Percentiles rank a stretch among this genome's conserved stretches.
phyloP scores from a whole-genome alignment of 2,797 vertebrate species.

The Heterohyrax brucei region DNA sequence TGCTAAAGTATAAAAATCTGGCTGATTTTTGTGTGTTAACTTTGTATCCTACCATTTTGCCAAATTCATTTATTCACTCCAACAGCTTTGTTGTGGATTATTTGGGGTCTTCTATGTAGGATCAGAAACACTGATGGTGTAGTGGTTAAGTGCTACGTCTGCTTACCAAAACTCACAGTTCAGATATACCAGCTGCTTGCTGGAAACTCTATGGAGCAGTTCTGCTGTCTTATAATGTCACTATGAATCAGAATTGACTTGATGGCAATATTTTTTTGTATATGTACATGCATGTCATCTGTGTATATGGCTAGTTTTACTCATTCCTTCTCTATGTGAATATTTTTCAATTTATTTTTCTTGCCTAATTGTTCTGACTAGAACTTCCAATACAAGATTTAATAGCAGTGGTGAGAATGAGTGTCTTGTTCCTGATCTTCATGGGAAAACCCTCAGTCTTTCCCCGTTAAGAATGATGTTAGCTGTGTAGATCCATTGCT shows the following conservation, averaged over 20 bases:
- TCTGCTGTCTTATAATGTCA: too few species aligned
- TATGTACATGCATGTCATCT: too few species aligned
- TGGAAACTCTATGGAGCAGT: too few species aligned
- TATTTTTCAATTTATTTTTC: background rate
- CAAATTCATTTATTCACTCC: background rate
- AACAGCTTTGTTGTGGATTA: background rate
- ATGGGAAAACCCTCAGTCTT: background rate
- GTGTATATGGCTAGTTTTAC: background rate
- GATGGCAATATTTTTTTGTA: too few species aligned
- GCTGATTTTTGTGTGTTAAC: background rate
- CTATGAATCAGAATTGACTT: too few species aligned
- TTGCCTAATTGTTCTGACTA: background rate
- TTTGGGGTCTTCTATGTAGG: background rate
- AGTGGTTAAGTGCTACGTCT: too few species aligned
- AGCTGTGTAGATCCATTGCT: background rate
- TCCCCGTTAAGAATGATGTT: background rate
- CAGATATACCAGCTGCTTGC: too few species aligned
- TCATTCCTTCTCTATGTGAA: background rate
- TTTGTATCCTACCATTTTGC: background rate
- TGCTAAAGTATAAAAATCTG: background rate
- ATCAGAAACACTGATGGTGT: too few species aligned
- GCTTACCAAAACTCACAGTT: too few species aligned
- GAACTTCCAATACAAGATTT: background rate
- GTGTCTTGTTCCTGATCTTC: background rate
- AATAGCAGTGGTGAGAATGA: background rate